Evolutionary conservation across 2,113 vertebrate genomes (phyloP).

Genomic region (Notothenia coriiceps): DNA sequence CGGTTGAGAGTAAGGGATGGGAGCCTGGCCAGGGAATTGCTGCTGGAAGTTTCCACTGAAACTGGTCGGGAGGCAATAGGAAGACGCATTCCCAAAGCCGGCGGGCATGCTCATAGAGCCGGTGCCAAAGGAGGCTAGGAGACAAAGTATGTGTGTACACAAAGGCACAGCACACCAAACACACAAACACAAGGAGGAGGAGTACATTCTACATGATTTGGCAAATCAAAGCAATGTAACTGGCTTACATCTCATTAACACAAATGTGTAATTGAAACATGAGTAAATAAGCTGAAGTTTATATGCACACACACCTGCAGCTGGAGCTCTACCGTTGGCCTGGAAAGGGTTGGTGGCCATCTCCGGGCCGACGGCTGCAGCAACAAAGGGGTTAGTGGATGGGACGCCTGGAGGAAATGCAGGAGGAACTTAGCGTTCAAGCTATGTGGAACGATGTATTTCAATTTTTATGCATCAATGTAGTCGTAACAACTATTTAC

Average conservation of each 20-base stretch:
- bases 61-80: conserved; percentile 97
- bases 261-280: conserved; percentile 3
- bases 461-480: not conserved
- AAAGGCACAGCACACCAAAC: conserved; percentile 37
- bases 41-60: conserved; percentile 97
- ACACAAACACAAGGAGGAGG: conserved; percentile 37
- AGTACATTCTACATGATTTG: conserved; percentile 51
- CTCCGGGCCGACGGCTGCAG: conserved; percentile 89
- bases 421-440: not conserved
- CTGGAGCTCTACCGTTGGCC: conserved; percentile 89
- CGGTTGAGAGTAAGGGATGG: conserved; percentile 92
- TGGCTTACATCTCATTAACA: conserved; percentile 57
- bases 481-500: not conserved
- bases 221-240: conserved; percentile 60
- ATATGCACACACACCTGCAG: conserved; percentile 71
- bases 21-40: conserved; percentile 91
- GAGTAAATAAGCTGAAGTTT: not conserved
- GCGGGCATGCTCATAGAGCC: conserved; percentile 98
- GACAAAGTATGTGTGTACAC: conserved; percentile 63
- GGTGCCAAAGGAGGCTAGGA: conserved; percentile 92
- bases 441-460: not conserved
- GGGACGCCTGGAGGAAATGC: conserved; percentile 85
- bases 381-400: conserved; percentile 96
- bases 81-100: conserved; percentile 92
- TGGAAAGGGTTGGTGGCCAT: conserved; percentile 97